Evolutionary conservation across 2,888 invertebrate genomes (phyloP).

Genomic region (Megamerina dolium): DNA sequence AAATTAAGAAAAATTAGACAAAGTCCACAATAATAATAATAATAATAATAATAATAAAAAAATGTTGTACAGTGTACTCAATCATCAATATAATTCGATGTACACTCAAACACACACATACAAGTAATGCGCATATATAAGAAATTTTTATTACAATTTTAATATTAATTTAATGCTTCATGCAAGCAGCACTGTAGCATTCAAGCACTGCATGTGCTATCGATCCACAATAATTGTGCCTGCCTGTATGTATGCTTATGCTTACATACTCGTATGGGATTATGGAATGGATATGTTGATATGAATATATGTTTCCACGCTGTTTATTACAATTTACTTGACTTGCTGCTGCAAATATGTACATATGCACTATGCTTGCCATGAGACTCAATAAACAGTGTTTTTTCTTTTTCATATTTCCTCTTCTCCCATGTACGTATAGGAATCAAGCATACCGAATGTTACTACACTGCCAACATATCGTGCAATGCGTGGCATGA

Average conservation of each 20-base stretch:
- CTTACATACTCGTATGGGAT: too few species aligned
- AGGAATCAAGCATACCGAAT: conserved; percentile 29
- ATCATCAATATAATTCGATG: too few species aligned
- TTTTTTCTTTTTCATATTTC: too few species aligned
- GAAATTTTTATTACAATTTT: conserved; percentile 22
- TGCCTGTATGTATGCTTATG: background rate
- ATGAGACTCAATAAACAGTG: too few species aligned
- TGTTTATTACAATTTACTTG: conserved; percentile 20
- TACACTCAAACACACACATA: conserved; percentile 11
- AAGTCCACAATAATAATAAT: too few species aligned
- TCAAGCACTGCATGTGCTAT: too few species aligned
- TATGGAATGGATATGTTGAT: conserved; percentile 12
- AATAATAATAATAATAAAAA: too few species aligned
- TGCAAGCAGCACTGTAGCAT: too few species aligned
- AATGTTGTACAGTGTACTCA: too few species aligned
- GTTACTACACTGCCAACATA: conserved; percentile 50
- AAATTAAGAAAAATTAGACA: too few species aligned
- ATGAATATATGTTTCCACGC: conserved; percentile 18
- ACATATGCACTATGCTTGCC: too few species aligned
- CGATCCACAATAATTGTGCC: background rate
- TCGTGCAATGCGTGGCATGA: conserved; percentile 60
- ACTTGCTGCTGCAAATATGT: too few species aligned
- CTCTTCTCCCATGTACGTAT: conserved; percentile 14
- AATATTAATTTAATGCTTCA: conserved; percentile 21
- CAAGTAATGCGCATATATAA: conserved; percentile 6